These are phyloP conservation scores for Pogonomyrmex barbatus DNA, from an alignment of 1,140 invertebrate genomes.

Conservation along the genomic window DNA sequence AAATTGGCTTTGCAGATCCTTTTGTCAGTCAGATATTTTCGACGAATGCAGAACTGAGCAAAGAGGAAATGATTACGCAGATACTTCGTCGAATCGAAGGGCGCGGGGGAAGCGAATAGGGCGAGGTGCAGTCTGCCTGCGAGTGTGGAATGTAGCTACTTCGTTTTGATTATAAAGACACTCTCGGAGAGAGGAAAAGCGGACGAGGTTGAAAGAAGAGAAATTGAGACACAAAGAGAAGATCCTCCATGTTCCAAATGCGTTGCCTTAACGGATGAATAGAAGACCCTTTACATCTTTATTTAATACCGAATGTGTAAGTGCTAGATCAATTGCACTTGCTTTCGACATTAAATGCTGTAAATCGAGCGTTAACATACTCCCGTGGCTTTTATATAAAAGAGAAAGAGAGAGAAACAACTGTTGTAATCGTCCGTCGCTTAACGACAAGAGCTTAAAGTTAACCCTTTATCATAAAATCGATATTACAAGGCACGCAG, in stretches of 20 bases:
- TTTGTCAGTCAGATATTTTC: constrained; percentile 51
- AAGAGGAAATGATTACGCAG: constrained; percentile 45
- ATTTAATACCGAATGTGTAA: constrained; percentile 1
- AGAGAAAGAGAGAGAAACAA: not conserved
- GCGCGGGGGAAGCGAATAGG: not conserved
- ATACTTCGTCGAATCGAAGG: constrained; percentile 33
- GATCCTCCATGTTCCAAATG: not conserved
- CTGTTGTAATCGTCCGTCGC: constrained; percentile 5
- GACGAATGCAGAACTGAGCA: constrained; percentile 25
- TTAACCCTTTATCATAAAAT: constrained; percentile 39
- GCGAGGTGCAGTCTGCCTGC: not conserved
- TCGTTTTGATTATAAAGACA: constrained; percentile 58
- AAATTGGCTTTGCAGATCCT: constrained; percentile 49
- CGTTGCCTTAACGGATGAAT: not conserved
- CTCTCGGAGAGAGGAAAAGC: not conserved
- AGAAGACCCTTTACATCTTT: constrained; percentile 1
- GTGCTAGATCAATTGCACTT: not conserved
- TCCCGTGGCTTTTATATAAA: not conserved
- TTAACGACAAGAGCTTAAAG: constrained; percentile 5
- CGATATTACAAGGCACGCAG: constrained; percentile 21
- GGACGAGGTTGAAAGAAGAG: constrained; percentile 4
- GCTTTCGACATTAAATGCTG: not conserved
- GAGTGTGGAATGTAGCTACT: constrained; percentile 35
- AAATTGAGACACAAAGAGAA: constrained; percentile 40
- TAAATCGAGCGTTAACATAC: not conserved